A percentile compares a stretch with the other conserved stretches of the same genome.
These are phyloP conservation scores for Tyrophagus putrescentiae DNA, from an alignment of 1,140 invertebrate genomes.

Conservation along the genomic window DNA sequence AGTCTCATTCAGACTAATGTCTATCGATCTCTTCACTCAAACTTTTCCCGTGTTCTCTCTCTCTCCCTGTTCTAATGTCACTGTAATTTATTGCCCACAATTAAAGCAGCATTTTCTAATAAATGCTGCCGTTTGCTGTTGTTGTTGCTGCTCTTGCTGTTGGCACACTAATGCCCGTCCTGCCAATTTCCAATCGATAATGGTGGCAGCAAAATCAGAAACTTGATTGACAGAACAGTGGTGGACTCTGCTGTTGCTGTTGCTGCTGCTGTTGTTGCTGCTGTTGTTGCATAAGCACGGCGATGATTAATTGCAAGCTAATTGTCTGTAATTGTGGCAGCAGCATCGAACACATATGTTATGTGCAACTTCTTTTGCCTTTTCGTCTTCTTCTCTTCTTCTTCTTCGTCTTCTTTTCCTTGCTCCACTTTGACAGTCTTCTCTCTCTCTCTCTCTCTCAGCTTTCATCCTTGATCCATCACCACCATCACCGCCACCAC, in stretches of 20 bases:
- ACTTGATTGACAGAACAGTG: conserved; percentile 1
- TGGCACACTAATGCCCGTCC: not conserved
- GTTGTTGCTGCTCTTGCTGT: not conserved
- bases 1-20: too few relatives aligned
- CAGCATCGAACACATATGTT: too few relatives aligned
- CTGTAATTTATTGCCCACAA: conserved; percentile 9
- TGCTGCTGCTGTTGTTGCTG: too few relatives aligned
- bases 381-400: too few relatives aligned
- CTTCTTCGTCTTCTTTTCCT: too few relatives aligned
- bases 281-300: not conserved
- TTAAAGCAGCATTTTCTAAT: not conserved
- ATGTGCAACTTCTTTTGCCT: too few relatives aligned
- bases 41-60: too few relatives aligned
- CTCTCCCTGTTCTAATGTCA: not conserved
- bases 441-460: not conserved
- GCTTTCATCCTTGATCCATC: too few relatives aligned
- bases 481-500: too few relatives aligned
- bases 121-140: not conserved
- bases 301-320: conserved; percentile 3
- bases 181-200: conserved; percentile 5
- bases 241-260: too few relatives aligned
- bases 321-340: conserved; percentile 1
- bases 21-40: too few relatives aligned
- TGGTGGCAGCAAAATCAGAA: not conserved
- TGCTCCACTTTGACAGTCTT: too few relatives aligned